Percentiles rank a stretch among this genome's conserved stretches.
phyloP scores from a whole-genome alignment of 2,888 invertebrate genomes.

The Thereva nobilitata region DNA sequence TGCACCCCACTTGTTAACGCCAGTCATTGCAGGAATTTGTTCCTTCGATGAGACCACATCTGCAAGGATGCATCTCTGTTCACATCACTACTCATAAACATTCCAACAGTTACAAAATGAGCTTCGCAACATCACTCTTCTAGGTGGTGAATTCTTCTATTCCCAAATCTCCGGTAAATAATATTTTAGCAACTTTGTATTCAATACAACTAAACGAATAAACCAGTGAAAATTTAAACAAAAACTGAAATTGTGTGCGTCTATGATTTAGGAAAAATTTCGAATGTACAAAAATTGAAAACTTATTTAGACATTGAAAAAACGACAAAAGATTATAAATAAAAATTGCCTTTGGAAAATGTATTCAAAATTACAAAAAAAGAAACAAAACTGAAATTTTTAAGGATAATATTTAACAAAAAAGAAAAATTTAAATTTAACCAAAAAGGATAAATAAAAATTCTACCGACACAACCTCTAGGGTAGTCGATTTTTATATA shows the following conservation, averaged over 20 bases:
- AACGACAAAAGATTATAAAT: conserved; percentile 36
- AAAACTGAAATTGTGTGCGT: conserved; percentile 11
- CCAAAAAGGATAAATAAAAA: conserved; percentile 24
- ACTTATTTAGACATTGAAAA: conserved; percentile 15
- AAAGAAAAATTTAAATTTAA: conserved; percentile 36
- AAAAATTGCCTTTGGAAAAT: conserved; percentile 40
- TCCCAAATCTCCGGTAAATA: not conserved
- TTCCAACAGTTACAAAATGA: too few species aligned
- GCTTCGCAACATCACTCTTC: too few species aligned
- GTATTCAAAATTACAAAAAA: conserved; percentile 41
- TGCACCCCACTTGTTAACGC: conserved; percentile 9
- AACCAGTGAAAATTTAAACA: not conserved
- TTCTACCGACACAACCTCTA: conserved; percentile 42
- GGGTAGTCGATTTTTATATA: conserved; percentile 39
- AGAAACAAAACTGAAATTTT: conserved; percentile 22
- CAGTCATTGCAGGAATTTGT: not conserved
- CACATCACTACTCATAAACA: too few species aligned
- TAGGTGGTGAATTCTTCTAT: too few species aligned
- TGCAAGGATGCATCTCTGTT: too few species aligned
- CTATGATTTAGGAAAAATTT: conserved; percentile 37
- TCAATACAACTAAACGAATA: not conserved
- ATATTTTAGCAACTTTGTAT: not conserved
- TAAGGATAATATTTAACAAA: conserved; percentile 33
- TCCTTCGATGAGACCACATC: not conserved
- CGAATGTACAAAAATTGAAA: conserved; percentile 31